Conservation (phyloP, 2,113 vertebrate genomes). For the Colius striatus region DNA sequence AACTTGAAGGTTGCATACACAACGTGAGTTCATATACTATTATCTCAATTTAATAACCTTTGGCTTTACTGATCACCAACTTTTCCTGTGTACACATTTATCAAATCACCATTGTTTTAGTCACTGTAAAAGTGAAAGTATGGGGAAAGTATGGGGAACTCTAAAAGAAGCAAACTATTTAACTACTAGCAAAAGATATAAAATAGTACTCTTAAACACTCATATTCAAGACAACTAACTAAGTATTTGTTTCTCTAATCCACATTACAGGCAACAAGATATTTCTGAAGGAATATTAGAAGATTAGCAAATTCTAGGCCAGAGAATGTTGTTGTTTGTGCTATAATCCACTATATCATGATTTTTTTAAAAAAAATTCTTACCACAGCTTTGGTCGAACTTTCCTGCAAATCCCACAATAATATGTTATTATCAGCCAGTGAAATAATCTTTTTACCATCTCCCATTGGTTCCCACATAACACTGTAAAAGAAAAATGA, state of each 20-base stretch:
- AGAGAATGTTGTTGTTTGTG: background rate
- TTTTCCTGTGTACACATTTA: background rate
- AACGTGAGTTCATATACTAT: background rate
- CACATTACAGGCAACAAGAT: background rate
- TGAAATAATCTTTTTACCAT: slow-evolving; percentile 91
- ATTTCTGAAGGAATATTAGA: background rate
- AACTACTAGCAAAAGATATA: background rate
- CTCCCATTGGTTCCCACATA: slow-evolving; percentile 95
- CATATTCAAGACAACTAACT: background rate
- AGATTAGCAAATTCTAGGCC: background rate
- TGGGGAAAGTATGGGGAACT: background rate
- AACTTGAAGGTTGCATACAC: background rate
- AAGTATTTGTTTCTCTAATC: background rate
- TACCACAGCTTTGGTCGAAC: slow-evolving; percentile 88
- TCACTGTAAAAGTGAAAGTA: background rate
- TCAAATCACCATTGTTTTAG: background rate
- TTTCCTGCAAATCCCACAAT: slow-evolving; percentile 95
- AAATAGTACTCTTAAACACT: background rate
- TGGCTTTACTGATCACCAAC: background rate
- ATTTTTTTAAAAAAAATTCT: slow-evolving; percentile 47
- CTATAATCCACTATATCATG: background rate
- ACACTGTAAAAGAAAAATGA: slow-evolving; percentile 79
- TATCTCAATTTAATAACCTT: background rate
- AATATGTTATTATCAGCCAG: slow-evolving; percentile 92
- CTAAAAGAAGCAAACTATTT: background rate